Evolutionary conservation across 1,140 invertebrate species (phyloP).

Genomic region (Formica exsecta): DNA sequence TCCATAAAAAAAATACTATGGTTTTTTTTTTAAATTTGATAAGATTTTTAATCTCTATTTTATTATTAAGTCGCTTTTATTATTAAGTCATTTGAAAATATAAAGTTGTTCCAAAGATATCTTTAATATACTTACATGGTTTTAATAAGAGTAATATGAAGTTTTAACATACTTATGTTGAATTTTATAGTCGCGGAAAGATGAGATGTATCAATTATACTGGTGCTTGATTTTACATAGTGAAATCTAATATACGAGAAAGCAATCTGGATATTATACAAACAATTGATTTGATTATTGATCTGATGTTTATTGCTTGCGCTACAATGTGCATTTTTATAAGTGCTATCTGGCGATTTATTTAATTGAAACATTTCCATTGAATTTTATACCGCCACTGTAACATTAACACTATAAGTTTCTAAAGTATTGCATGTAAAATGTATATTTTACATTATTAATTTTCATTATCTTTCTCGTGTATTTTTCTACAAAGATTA

Average conservation of each 20-base stretch:
- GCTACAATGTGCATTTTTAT: no score
- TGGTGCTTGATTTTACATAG: neutral
- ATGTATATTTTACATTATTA: neutral
- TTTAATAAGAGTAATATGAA: neutral
- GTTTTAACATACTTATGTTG: neutral
- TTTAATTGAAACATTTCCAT: slow-evolving; percentile 39
- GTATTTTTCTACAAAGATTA: neutral
- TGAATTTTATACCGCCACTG: neutral
- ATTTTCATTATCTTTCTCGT: neutral
- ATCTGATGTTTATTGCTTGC: no score
- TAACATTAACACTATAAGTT: neutral
- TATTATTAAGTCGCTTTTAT: neutral
- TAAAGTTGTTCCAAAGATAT: slow-evolving; percentile 7
- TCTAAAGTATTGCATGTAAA: slow-evolving; percentile 13
- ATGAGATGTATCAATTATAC: neutral
- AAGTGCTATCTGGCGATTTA: neutral
- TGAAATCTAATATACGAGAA: neutral
- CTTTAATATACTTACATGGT: neutral
- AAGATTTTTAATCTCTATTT: neutral
- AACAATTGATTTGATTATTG: neutral
- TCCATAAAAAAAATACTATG: no score
- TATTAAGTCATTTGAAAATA: neutral
- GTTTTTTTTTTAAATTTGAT: neutral
- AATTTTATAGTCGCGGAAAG: neutral
- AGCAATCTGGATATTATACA: neutral